These are phyloP conservation scores for Petrocephalus sullivani DNA, from an alignment of 2,797 vertebrate species.

Conservation along the genomic window DNA sequence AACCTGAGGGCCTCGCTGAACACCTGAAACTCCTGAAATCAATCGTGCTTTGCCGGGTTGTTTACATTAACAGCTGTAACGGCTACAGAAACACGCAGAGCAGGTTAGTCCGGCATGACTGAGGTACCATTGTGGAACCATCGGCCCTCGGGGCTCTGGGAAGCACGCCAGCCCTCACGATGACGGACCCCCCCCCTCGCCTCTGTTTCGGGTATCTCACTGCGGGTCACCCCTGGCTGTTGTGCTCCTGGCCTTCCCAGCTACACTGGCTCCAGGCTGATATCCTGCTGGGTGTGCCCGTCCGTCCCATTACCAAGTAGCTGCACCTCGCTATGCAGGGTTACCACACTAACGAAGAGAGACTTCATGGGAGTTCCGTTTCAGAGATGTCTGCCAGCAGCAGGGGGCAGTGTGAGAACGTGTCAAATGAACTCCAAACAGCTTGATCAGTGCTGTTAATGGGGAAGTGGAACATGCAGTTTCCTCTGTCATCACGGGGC, in stretches of 20 bases:
- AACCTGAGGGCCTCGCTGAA: neutral
- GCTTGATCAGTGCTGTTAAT: neutral
- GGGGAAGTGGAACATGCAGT: neutral
- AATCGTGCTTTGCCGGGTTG: neutral
- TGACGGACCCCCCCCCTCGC: neutral
- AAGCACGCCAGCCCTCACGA: neutral
- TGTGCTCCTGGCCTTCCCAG: neutral
- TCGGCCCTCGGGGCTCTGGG: neutral
- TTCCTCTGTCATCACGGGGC: neutral
- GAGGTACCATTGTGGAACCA: neutral
- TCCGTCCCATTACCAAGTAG: neutral
- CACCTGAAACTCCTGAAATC: neutral
- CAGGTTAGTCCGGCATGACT: neutral
- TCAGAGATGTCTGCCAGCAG: conserved; percentile 21
- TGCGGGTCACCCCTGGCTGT: neutral
- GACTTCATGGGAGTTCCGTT: neutral
- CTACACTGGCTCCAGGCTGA: too few relatives aligned
- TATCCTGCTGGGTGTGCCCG: neutral
- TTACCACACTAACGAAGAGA: neutral
- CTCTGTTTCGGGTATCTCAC: neutral
- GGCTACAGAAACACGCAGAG: neutral
- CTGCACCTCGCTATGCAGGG: neutral
- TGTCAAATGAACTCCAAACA: neutral
- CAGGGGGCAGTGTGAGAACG: neutral
- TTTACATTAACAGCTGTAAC: neutral